Evolutionary conservation across 35 echinoderm and acorn worm species (phyloP).

Genomic region (Apostichopus californicus): DNA sequence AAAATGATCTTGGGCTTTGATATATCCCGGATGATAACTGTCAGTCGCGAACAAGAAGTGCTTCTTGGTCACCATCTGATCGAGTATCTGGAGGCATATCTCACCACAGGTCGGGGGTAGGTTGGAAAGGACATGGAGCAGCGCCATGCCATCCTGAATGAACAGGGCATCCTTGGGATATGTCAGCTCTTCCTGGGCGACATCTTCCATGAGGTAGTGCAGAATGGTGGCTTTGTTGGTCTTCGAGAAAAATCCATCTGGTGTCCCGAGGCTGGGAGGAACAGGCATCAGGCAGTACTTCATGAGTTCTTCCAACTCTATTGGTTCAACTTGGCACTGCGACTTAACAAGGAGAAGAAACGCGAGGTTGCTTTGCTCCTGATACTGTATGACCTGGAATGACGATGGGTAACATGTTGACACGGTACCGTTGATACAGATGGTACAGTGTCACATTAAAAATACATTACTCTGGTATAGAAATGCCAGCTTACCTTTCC

Average conservation of each 20-base stretch:
- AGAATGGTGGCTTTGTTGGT: too few species aligned
- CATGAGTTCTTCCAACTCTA: slow-evolving; percentile 58
- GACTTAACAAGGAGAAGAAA: slow-evolving; percentile 68
- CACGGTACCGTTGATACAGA: too few species aligned
- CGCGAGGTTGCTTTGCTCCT: slow-evolving; percentile 63
- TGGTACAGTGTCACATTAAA: too few species aligned
- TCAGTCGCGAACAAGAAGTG: too few species aligned
- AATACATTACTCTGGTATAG: too few species aligned
- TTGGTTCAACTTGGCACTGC: neutral
- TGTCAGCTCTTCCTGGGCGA: too few species aligned
- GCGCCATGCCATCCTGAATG: neutral
- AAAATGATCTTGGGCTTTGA: slow-evolving; percentile 49
- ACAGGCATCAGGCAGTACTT: too few species aligned
- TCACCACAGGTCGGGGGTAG: neutral
- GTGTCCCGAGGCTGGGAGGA: slow-evolving; percentile 62
- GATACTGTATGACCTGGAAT: slow-evolving; percentile 58
- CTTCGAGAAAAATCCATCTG: slow-evolving; percentile 48
- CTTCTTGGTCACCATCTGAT: neutral
- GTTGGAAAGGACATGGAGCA: neutral
- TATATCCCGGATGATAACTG: neutral
- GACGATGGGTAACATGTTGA: too few species aligned
- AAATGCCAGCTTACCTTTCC: too few species aligned
- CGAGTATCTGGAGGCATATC: neutral
- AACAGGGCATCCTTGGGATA: neutral
- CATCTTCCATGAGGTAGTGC: too few species aligned